phyloP scores from a whole-genome alignment of 2,888 invertebrate species.

The Nephrotoma guestfalica region DNA sequence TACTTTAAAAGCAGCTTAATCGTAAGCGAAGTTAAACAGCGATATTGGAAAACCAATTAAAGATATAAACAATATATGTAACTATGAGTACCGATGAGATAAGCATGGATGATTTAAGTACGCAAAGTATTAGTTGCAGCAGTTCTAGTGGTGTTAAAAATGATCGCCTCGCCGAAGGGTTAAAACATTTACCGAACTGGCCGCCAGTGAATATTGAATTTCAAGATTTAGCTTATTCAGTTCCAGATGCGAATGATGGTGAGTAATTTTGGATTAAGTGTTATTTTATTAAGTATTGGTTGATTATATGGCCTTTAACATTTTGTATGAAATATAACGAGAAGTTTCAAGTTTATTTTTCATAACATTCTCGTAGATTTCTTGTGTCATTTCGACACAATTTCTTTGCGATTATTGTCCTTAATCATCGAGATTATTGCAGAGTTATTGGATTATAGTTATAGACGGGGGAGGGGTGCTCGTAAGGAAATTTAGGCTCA shows the following conservation, averaged over 20 bases:
- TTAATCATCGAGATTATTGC: too few species aligned
- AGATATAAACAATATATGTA: background rate
- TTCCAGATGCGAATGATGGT: conserved; percentile 55
- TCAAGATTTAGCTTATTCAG: conserved; percentile 65
- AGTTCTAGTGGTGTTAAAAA: background rate
- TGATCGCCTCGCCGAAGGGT: conserved; percentile 21
- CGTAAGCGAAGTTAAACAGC: too few species aligned
- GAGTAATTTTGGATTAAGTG: conserved; percentile 17
- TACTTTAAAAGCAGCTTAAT: background rate
- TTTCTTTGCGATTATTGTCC: too few species aligned
- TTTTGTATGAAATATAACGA: too few species aligned
- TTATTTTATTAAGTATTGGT: too few species aligned
- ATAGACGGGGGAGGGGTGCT: too few species aligned
- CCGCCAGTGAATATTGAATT: conserved; percentile 72
- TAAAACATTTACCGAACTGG: conserved; percentile 47
- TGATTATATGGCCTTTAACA: too few species aligned
- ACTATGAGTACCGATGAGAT: conserved; percentile 15
- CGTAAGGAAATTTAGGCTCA: too few species aligned
- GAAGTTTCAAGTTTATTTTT: too few species aligned
- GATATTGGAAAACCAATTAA: background rate
- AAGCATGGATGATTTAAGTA: conserved; percentile 18
- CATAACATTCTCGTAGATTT: too few species aligned
- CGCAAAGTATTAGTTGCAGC: conserved; percentile 21
- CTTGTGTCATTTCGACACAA: too few species aligned
- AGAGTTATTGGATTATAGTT: too few species aligned